Evolutionary conservation across 2,797 vertebrate species (phyloP), one percentile per base, ranked within the genome.

Genomic region (Poeciliopsis presidionis): DNA sequence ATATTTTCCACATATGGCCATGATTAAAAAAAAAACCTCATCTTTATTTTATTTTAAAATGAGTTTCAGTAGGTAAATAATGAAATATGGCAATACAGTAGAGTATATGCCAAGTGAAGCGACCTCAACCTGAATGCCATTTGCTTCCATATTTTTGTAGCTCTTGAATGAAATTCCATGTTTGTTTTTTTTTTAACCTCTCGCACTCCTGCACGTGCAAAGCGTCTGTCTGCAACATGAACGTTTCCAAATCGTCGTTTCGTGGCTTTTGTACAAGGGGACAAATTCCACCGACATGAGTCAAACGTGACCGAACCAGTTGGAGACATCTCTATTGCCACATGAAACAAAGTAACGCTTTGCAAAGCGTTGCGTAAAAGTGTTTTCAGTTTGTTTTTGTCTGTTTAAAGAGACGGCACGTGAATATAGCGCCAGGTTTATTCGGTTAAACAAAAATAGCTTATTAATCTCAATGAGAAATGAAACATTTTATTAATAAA

Each of bases 281-380:
- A 6, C 36, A 84, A 78, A 88, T 80, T 87, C 86, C 80, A 72
- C 5, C 36, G 20, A 0, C 30, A 2, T 16, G 18, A 41, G 16
- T 77, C 46, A 78, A 71, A 53, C 36, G 30, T n/a, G 20, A 41
- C 33, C 1, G 3, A 0, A 5, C 63, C 63, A 5, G 36, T 11
- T 39, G 61, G 33, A 20, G 20, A 39, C 61, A 7, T 70, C 12
- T 70, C 45, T 45, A 28, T 45, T 45, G 25, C 67, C 67, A 70
- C 41, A 46, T 70, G 7, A 70, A 28, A n/a, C 67, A 45, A 45
- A 70, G 12, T 28, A 4, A 28, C 41, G 20, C 36, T 43, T 43
- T 55, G 25, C 53, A 11, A 41, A 41, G 63, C 1, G 9, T 13
- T 47, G 14, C 2, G 20, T 20, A 13, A 69, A 39, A 39, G 12